A percentile compares a stretch with the other conserved stretches of the same genome.
These are phyloP conservation scores for Melieria omissa DNA, from an alignment of 2,888 invertebrate genomes.

Conservation along the genomic window DNA sequence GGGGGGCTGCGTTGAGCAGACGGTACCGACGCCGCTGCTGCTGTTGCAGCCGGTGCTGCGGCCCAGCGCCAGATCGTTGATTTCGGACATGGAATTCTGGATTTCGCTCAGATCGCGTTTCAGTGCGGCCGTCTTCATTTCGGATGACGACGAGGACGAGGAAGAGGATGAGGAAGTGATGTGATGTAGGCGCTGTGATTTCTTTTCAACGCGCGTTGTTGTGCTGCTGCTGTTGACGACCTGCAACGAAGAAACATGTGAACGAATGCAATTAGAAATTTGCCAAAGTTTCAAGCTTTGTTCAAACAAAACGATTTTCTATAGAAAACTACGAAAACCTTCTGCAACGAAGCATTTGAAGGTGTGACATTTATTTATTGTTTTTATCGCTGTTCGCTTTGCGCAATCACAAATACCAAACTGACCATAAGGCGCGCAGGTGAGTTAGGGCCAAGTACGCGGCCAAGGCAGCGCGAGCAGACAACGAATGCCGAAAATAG, in stretches of 20 bases:
- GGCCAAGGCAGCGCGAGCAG: too few relatives aligned
- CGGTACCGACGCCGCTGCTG: slow-evolving; percentile 40
- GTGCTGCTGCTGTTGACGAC: slow-evolving; percentile 67
- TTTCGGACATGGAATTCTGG: slow-evolving; percentile 86
- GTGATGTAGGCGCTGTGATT: slow-evolving; percentile 65
- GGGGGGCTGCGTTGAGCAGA: slow-evolving; percentile 51
- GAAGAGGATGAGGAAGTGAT: slow-evolving; percentile 68
- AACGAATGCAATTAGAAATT: too few relatives aligned
- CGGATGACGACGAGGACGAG: slow-evolving; percentile 71
- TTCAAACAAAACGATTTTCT: too few relatives aligned
- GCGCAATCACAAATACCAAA: too few relatives aligned
- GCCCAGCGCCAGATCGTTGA: slow-evolving; percentile 76
- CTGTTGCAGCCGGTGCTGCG: slow-evolving; percentile 46
- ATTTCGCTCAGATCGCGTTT: slow-evolving; percentile 77
- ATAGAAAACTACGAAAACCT: too few relatives aligned
- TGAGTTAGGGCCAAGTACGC: too few relatives aligned
- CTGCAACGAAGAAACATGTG: slow-evolving; percentile 44
- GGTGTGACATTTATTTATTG: too few relatives aligned
- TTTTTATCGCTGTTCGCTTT: too few relatives aligned
- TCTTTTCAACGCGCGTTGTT: slow-evolving; percentile 66
- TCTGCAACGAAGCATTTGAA: too few relatives aligned
- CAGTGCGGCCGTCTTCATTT: slow-evolving; percentile 85
- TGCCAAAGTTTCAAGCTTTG: too few relatives aligned
- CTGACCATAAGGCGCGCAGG: too few relatives aligned
- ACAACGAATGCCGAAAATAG: too few relatives aligned